Conservation (phyloP, 2,797 vertebrate species). For the Oreochromis grahami region DNA sequence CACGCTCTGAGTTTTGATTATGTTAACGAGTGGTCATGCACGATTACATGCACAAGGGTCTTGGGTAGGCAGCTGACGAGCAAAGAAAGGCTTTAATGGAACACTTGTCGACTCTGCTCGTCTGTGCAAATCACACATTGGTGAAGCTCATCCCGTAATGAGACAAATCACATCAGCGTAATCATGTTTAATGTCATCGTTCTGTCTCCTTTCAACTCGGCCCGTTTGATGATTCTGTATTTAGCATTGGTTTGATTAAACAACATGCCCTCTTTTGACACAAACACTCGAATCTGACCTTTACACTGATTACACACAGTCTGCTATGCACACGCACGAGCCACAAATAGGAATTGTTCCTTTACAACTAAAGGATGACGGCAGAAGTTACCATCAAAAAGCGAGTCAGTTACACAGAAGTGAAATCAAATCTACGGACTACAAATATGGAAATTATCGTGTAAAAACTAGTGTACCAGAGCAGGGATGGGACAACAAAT, state of each 20-base stretch:
- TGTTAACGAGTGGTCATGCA: constrained; percentile 69
- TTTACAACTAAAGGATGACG: neutral
- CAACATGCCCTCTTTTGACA: constrained; percentile 9
- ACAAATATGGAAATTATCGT: neutral
- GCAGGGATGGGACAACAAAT: neutral
- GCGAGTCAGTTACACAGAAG: neutral
- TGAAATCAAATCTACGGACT: neutral
- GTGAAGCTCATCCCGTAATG: constrained; percentile 61
- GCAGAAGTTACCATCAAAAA: neutral
- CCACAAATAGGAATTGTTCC: neutral
- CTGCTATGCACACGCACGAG: neutral
- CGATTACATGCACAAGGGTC: constrained; percentile 64
- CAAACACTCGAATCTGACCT: constrained; percentile 3
- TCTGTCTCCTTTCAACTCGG: constrained; percentile 26
- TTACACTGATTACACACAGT: constrained; percentile 24
- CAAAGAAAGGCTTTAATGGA: constrained; percentile 67
- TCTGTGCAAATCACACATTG: constrained; percentile 56
- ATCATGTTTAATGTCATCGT: constrained; percentile 67
- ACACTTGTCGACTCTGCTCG: constrained; percentile 51
- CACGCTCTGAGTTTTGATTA: constrained; percentile 51
- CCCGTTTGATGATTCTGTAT: constrained; percentile 28
- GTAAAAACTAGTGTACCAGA: neutral
- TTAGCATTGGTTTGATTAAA: constrained; percentile 41
- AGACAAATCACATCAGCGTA: constrained; percentile 70
- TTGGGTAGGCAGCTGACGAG: constrained; percentile 51